Evolutionary conservation across 1,140 invertebrate genomes (phyloP).

Genomic region (Adoxophyes honmai): DNA sequence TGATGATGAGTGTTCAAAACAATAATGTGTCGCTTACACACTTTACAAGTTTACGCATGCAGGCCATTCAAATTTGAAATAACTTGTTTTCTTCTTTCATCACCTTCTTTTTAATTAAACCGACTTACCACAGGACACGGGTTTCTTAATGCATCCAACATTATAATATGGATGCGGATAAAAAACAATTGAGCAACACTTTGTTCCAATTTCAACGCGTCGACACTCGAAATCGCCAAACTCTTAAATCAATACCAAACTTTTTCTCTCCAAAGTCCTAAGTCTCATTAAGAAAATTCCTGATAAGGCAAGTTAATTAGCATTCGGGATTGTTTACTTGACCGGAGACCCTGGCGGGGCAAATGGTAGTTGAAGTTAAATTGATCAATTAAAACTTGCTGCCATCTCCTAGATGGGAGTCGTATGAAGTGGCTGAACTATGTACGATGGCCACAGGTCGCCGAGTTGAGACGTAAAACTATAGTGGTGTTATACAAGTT

Average conservation of each 20-base stretch:
- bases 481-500: background rate
- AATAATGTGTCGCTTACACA: too few relatives aligned
- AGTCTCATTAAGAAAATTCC: slow-evolving; percentile 10
- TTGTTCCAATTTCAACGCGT: background rate
- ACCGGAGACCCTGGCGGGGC: slow-evolving; percentile 14
- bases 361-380: slow-evolving; percentile 52
- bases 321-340: slow-evolving; percentile 9
- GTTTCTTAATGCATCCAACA: too few relatives aligned
- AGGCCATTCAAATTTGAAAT: too few relatives aligned
- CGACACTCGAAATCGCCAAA: background rate
- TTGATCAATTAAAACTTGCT: slow-evolving; percentile 63
- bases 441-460: slow-evolving; percentile 8
- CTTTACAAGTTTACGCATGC: too few relatives aligned
- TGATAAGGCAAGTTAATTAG: slow-evolving; percentile 14
- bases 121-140: too few relatives aligned
- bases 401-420: slow-evolving; percentile 25
- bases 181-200: background rate
- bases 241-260: background rate
- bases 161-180: too few relatives aligned
- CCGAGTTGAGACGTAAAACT: background rate
- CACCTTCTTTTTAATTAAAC: too few relatives aligned
- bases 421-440: slow-evolving; percentile 12
- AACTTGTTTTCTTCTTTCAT: too few relatives aligned
- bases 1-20: too few relatives aligned
- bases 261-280: background rate